Base-by-base conservation (phyloP, 2,888 invertebrate genomes). In the Dynastes grantii region DNA sequence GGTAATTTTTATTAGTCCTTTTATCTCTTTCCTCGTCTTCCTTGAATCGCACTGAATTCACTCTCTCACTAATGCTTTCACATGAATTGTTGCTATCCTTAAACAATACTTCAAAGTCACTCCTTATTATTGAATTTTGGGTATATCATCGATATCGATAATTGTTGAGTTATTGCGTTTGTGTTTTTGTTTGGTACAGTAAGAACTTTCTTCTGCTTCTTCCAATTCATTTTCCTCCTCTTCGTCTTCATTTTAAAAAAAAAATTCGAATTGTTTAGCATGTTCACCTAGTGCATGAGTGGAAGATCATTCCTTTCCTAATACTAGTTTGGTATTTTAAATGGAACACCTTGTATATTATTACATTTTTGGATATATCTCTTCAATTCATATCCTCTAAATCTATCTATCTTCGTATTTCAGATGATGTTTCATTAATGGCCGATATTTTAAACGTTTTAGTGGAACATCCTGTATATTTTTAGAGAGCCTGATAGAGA, bases 1-100 rank as follows among this genome's bases (percentile, higher is more conserved):
- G 91, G 88, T 95, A 97, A 86, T 95, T 55, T n/a, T 16, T 16
- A 16, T 13, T 13, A 13, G 53, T 13, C 5, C n/a, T 16, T 11
- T n/a, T 13, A 8, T 16, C n/a, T 55, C 53, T 55, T 16, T 55
- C n/a, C n/a, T 55, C 16, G 11, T n/a, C 13, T 8, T 68, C 16
- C 49, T 45, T 49, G 16, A 40, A 65, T 27, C 29, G 8, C 22
- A 49, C 68, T 9, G 68, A 11, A 45, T 49, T 68, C 11, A 5
- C 1, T 11, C 16, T 16, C 16, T 16, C 16, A 16, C 3, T 3
- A 22, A 1, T 22, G 13, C 22, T 16, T 58, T 16, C 40, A n/a
- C 40, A 11, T 5, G 8, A 45, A 8, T 22, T 8, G 2, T n/a
- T 40, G 27, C 61, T 40, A 22, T 73, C 16, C 11, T 45, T 45